Base-by-base conservation (phyloP, 2,888 invertebrate genomes). In the Xylota sylvarum region DNA sequence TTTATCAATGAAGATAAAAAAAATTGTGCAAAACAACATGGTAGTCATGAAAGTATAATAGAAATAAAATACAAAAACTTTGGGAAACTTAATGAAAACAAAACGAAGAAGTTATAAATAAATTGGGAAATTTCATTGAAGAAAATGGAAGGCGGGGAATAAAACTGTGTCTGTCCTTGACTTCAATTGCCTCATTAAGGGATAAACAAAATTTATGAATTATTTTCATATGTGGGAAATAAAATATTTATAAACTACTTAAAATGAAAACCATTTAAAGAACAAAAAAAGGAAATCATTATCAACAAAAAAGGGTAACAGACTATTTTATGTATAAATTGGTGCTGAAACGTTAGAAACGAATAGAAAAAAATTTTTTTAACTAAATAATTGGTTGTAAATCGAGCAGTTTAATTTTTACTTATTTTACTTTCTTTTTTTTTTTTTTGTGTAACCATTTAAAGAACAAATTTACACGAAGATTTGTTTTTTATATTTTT, bases 311-410 rank as follows among this genome's bases (percentile, higher is more conserved):
- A 73, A 86, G 86, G 86, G 86, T 86, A 86, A 86, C 86, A 86
- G 86, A 86, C 86, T 86, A 86, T 82, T 86, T 84, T 78, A 82
- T 86, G 73, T 86, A 86, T 82, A 86, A 77, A 82, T 77, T 73
- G 82, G 86, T 86, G 86, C 86, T 77, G 58, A 78, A 77, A 86
- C 40, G 27, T 82, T 82, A 48, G 19, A 88, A 78, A 72, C 56
- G 73, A 84, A 76, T 52, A 64, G 65, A 48, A 35, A 52, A 50
- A 43, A 30, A 35, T 19, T 19, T 37, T 74, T 58, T 40, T 37
- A 82, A 86, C 67, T 72, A 88, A 87, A 73, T 67, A 87, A 87
- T 87, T 74, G 87, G 86, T 88, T 87, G 86, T 86, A 88, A 86
- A 88, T 88, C 88, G 87, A 88, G 88, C 88, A 89, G 80, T 74